A percentile compares a stretch with the other conserved stretches of the same genome.
Conservation (phyloP, 2,113 vertebrate species). For the Cyanocitta stelleri region DNA sequence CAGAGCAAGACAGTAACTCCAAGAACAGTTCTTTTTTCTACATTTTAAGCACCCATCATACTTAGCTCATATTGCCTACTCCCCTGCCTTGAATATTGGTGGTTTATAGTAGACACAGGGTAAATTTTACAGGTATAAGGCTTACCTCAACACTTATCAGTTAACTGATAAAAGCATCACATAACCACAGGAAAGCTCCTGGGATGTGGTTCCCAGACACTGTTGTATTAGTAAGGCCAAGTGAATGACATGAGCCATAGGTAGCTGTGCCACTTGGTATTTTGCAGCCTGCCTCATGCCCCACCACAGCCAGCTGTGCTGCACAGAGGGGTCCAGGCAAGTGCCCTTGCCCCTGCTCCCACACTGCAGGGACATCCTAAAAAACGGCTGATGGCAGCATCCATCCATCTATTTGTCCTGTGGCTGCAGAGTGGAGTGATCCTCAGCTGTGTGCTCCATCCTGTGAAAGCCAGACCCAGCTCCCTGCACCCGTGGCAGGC, state of each 20-base stretch:
- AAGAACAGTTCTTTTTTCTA: background rate
- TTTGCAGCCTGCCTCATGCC: background rate
- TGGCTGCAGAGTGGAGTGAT: background rate
- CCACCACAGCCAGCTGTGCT: background rate
- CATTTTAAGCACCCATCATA: background rate
- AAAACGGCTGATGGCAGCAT: background rate
- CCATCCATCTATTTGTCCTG: accelerated
- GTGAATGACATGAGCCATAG: background rate
- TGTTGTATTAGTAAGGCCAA: background rate
- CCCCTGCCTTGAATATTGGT: background rate
- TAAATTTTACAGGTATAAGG: background rate
- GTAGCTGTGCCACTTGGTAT: background rate
- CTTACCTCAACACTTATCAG: background rate
- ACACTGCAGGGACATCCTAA: background rate
- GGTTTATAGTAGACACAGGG: background rate
- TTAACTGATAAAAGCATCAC: background rate
- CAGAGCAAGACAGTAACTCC: background rate
- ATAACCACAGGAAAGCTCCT: background rate
- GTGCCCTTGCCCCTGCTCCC: background rate
- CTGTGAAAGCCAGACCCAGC: background rate
- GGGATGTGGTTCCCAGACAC: background rate
- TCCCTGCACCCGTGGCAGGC: background rate
- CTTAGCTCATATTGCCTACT: background rate
- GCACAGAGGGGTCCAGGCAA: background rate
- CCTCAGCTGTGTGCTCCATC: background rate